These are phyloP conservation scores for Ctenochaetus hawaiiensis DNA, from an alignment of 2,797 vertebrate genomes.

Conservation along the genomic window DNA sequence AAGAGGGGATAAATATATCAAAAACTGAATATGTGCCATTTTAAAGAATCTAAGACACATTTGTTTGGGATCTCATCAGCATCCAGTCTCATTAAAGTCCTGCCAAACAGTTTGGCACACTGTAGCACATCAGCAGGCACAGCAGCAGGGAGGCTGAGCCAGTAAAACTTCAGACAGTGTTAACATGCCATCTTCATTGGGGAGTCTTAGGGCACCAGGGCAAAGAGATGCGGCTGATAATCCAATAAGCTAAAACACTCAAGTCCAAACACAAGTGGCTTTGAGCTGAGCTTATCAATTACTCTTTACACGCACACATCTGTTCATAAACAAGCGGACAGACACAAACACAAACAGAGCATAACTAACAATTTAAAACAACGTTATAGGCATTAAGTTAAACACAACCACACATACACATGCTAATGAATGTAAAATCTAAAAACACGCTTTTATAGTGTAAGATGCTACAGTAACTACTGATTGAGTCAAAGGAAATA, in stretches of 20 bases:
- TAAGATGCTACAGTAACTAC: not conserved
- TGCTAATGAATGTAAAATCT: not conserved
- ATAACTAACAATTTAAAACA: conserved; percentile 1
- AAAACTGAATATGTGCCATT: not conserved
- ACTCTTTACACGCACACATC: conserved; percentile 52
- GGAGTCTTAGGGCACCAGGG: conserved; percentile 50
- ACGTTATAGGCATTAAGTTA: not conserved
- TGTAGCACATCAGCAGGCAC: conserved; percentile 28
- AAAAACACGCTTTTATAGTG: not conserved
- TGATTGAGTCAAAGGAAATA: not conserved
- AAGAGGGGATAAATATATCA: conserved; percentile 5
- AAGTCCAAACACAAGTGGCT: conserved; percentile 72
- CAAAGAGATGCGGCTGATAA: conserved; percentile 72
- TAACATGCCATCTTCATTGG: conserved; percentile 70
- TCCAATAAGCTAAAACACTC: conserved; percentile 83
- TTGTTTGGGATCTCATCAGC: conserved; percentile 26
- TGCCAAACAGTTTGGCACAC: conserved; percentile 63
- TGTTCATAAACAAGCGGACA: not conserved
- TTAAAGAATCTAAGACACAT: conserved; percentile 14
- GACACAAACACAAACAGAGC: not conserved
- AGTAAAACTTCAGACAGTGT: conserved; percentile 60
- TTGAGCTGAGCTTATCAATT: conserved; percentile 83
- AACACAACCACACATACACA: not conserved
- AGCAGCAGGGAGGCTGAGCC: conserved; percentile 27
- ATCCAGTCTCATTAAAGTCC: conserved; percentile 29